Conservation (phyloP, 2,888 invertebrate species). For the Diplolepis rosae region DNA sequence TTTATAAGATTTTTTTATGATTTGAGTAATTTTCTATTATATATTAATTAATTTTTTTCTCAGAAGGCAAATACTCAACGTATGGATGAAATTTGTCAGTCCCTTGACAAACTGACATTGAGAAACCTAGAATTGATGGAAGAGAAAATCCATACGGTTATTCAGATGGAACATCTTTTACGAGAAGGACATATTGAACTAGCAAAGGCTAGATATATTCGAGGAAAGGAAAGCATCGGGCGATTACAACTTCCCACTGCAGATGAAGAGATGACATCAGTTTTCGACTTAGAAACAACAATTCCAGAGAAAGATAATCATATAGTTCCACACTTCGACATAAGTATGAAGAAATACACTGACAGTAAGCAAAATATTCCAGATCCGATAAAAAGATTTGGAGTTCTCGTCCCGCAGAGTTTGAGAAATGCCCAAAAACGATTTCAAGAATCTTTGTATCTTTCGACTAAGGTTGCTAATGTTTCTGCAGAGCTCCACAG, state of each 20-base stretch:
- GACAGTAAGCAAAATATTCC: conserved; percentile 67
- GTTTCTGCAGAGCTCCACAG: conserved; percentile 78
- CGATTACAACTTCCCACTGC: conserved; percentile 83
- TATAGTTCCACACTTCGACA: conserved; percentile 62
- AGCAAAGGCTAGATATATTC: conserved; percentile 86
- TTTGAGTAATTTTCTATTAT: background rate
- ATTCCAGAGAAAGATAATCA: conserved; percentile 48
- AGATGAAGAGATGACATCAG: conserved; percentile 60
- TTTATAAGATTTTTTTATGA: background rate
- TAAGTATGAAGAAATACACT: conserved; percentile 62
- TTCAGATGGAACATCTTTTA: conserved; percentile 82
- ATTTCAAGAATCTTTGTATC: conserved; percentile 82
- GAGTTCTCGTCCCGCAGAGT: conserved; percentile 87
- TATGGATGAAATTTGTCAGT: conserved; percentile 75
- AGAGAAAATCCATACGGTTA: conserved; percentile 80
- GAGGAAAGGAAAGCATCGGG: conserved; percentile 84
- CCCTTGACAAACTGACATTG: conserved; percentile 82
- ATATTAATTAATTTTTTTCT: background rate
- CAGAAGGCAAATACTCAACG: conserved; percentile 49
- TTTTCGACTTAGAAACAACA: conserved; percentile 68
- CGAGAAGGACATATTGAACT: conserved; percentile 83
- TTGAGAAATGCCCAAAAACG: conserved; percentile 83
- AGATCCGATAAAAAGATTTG: conserved; percentile 91
- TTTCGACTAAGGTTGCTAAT: conserved; percentile 82
- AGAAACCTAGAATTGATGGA: conserved; percentile 84